These are phyloP conservation scores for Globicephala melas DNA, from an alignment of 2,113 vertebrate species.

Conservation along the genomic window DNA sequence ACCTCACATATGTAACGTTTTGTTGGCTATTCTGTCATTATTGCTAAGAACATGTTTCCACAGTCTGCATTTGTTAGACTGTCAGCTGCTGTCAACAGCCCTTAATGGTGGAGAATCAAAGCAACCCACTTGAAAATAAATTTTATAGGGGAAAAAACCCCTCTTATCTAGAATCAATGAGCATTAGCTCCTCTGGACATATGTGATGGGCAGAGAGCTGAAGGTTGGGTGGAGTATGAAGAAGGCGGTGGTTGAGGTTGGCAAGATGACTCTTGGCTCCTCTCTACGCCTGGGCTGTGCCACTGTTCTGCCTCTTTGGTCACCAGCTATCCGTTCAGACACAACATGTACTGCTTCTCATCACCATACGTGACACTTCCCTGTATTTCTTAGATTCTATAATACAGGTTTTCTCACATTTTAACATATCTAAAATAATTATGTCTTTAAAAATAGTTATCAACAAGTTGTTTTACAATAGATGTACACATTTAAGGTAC, in stretches of 20 bases:
- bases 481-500: not conserved
- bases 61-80: not conserved
- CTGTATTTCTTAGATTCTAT: not conserved
- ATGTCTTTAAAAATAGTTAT: not conserved
- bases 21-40: conserved; percentile 6
- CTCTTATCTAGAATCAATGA: not conserved
- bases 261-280: no score
- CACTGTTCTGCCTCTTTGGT: no score
- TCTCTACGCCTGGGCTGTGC: fast-evolving
- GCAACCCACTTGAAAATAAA: conserved; percentile 15
- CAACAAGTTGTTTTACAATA: not conserved
- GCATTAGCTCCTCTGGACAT: not conserved
- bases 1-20: not conserved
- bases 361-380: not conserved
- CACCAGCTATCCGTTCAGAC: not conserved
- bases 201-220: not conserved
- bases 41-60: not conserved
- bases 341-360: not conserved
- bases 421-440: not conserved
- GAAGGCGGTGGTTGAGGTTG: not conserved
- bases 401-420: not conserved
- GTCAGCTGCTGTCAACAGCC: conserved; percentile 21
- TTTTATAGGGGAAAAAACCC: not conserved
- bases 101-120: not conserved
- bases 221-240: not conserved